phyloP scores from a whole-genome alignment of 2,888 invertebrate species.

The Tachystola acroxantha region DNA sequence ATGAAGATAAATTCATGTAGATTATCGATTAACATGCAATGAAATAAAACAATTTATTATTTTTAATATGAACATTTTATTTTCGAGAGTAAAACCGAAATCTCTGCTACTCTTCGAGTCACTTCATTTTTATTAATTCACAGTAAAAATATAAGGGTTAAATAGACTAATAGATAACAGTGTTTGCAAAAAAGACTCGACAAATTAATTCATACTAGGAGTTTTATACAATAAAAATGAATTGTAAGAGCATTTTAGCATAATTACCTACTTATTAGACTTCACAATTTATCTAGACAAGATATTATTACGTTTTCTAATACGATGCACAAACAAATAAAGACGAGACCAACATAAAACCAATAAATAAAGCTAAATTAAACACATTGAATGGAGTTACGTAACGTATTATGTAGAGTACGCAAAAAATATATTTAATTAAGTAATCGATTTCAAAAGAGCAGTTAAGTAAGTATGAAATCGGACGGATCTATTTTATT shows the following conservation, averaged over 20 bases:
- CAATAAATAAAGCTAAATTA: conserved; percentile 13
- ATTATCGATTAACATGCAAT: too few species aligned
- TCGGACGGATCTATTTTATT: conserved; percentile 7
- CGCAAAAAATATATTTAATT: not conserved
- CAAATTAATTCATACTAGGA: too few species aligned
- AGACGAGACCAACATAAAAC: conserved; percentile 14
- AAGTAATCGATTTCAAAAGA: conserved; percentile 1
- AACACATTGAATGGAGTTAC: not conserved
- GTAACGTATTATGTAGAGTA: not conserved
- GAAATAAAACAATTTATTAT: too few species aligned
- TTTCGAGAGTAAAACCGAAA: conserved; percentile 59
- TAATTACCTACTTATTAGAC: too few species aligned
- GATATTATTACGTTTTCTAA: not conserved
- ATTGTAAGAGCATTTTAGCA: too few species aligned
- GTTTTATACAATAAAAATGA: too few species aligned
- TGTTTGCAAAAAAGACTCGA: too few species aligned
- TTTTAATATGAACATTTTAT: too few species aligned
- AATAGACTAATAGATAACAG: too few species aligned
- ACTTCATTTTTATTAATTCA: conserved; percentile 68
- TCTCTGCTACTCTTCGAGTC: conserved; percentile 39
- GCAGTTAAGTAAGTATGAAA: conserved; percentile 3
- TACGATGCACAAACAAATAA: conserved; percentile 12
- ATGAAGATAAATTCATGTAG: too few species aligned
- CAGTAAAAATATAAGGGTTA: conserved; percentile 6
- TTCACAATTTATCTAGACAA: too few species aligned